Conservation (phyloP, 2,888 invertebrate species). For the Agrypnus murinus region DNA sequence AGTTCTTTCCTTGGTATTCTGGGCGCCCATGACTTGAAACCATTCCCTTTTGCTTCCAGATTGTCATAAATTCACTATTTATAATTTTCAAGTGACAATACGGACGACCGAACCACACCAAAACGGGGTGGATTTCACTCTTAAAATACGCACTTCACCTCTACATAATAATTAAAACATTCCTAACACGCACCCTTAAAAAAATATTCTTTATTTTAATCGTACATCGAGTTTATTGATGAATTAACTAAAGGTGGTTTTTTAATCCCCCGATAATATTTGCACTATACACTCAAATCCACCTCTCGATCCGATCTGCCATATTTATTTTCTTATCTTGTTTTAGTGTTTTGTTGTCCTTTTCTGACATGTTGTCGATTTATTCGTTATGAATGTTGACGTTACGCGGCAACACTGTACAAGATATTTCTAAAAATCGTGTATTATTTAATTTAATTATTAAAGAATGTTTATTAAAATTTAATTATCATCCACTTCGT, state of each 20-base stretch:
- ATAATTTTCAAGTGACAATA: conserved; percentile 48
- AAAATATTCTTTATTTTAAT: conserved; percentile 29
- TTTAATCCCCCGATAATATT: conserved; percentile 56
- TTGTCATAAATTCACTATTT: conserved; percentile 66
- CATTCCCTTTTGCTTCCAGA: conserved; percentile 69
- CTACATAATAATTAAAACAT: conserved; percentile 60
- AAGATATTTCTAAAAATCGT: neutral
- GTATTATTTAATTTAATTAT: too few relatives aligned
- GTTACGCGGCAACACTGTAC: conserved; percentile 61
- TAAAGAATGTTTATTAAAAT: too few relatives aligned
- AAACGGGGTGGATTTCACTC: conserved; percentile 62
- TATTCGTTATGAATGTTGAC: conserved; percentile 69
- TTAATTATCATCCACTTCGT: too few relatives aligned
- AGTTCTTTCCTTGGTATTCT: conserved; percentile 93
- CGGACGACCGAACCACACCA: conserved; percentile 65
- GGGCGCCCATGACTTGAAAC: conserved; percentile 87
- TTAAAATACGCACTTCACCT: conserved; percentile 51
- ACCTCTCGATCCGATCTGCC: conserved; percentile 67
- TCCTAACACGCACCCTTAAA: conserved; percentile 52
- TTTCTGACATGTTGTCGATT: conserved; percentile 75
- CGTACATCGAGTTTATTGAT: conserved; percentile 59
- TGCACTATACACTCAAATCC: conserved; percentile 67
- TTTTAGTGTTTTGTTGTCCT: conserved; percentile 50
- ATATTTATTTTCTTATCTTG: conserved; percentile 63
- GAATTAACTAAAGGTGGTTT: conserved; percentile 61